Percentiles rank a stretch among this genome's conserved stretches.
Conservation (phyloP, 2,888 invertebrate genomes). For the Invenusta paracnida region DNA sequence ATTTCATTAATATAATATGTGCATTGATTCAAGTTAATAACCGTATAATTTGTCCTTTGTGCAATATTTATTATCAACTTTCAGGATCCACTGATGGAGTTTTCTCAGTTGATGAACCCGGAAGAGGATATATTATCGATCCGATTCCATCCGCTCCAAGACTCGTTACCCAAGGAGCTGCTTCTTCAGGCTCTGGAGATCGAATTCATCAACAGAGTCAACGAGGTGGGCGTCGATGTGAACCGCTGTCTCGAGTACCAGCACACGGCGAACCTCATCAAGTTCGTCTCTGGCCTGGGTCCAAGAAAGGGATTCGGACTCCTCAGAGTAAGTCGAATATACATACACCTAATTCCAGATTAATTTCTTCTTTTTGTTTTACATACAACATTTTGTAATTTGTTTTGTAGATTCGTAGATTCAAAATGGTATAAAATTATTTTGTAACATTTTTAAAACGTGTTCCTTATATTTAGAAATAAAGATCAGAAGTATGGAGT, state of each 20-base stretch:
- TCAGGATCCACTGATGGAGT: conserved; percentile 93
- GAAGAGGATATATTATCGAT: conserved; percentile 94
- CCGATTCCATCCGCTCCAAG: conserved; percentile 77
- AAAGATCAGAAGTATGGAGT: too few species aligned
- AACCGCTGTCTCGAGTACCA: conserved; percentile 84
- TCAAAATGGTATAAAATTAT: too few species aligned
- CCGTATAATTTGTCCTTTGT: too few species aligned
- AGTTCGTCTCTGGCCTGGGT: conserved; percentile 93
- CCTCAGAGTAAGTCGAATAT: conserved; percentile 19
- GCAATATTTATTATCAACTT: too few species aligned
- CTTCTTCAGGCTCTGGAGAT: conserved; percentile 76
- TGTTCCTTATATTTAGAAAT: too few species aligned
- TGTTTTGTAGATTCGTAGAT: too few species aligned
- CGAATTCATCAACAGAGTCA: conserved; percentile 85
- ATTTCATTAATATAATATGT: too few species aligned
- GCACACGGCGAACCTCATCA: conserved; percentile 77
- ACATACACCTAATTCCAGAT: too few species aligned
- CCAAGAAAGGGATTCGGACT: conserved; percentile 71
- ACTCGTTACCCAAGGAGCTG: conserved; percentile 71
- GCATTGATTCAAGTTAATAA: too few species aligned
- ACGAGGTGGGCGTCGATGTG: conserved; percentile 95
- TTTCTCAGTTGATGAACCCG: conserved; percentile 85
- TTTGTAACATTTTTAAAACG: too few species aligned
- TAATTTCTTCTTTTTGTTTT: too few species aligned
- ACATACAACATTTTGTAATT: too few species aligned